Conservation (phyloP, 2,888 invertebrate genomes). For the Drosophila robusta region DNA sequence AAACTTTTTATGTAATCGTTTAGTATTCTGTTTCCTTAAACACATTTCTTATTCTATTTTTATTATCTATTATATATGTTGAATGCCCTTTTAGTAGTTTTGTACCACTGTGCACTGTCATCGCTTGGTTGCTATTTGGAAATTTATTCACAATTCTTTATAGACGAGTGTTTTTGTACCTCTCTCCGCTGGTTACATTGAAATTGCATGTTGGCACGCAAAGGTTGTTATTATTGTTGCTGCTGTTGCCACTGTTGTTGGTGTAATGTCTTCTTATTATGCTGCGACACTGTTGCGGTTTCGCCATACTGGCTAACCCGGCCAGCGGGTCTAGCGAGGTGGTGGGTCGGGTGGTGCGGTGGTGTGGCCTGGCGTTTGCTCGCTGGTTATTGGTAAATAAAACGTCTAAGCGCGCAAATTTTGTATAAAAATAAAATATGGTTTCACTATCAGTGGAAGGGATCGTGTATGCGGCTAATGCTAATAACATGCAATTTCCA, state of each 20-base stretch:
- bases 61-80: background rate
- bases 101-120: conserved; percentile 50
- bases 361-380: conserved; percentile 20
- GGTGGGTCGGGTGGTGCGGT: conserved; percentile 15
- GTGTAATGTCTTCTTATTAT: conserved; percentile 79
- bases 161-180: conserved; percentile 60
- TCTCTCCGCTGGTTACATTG: conserved; percentile 65
- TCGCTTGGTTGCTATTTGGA: conserved; percentile 64
- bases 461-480: conserved; percentile 79
- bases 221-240: conserved; percentile 57
- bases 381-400: conserved; percentile 77
- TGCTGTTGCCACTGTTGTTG: conserved; percentile 65
- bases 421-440: conserved; percentile 75
- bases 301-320: conserved; percentile 39
- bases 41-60: background rate
- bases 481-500: conserved; percentile 81
- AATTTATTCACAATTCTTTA: conserved; percentile 77
- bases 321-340: conserved; percentile 13
- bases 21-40: too few species aligned
- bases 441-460: conserved; percentile 74
- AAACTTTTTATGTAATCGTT: too few species aligned
- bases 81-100: background rate
- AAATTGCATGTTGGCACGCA: conserved; percentile 85
- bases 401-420: conserved; percentile 75
- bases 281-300: conserved; percentile 73